Evolutionary conservation across 2,797 vertebrate species (phyloP).

Genomic region (Falco rusticolus): DNA sequence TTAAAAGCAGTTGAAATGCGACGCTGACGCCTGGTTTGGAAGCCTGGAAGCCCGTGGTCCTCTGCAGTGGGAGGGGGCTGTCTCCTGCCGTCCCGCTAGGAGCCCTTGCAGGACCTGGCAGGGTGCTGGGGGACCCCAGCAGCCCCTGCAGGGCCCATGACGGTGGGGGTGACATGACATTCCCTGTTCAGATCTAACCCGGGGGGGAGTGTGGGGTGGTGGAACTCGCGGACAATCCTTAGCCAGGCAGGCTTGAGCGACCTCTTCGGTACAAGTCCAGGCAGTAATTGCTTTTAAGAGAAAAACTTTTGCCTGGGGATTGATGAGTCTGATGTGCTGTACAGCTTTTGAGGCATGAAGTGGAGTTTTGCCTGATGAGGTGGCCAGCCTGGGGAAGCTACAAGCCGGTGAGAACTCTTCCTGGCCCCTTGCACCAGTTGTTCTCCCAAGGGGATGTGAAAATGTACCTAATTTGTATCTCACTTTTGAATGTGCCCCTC

Average conservation of each 20-base stretch:
- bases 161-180: not conserved
- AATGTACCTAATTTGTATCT: not conserved
- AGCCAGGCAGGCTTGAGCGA: not conserved
- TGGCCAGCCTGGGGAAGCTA: not conserved
- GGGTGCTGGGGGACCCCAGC: not conserved
- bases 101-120: not conserved
- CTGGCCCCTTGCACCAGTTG: not conserved
- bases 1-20: not conserved
- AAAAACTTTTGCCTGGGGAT: not conserved
- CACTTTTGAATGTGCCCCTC: not conserved
- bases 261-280: not conserved
- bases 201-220: not conserved
- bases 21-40: not conserved
- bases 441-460: not conserved
- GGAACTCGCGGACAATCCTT: not conserved
- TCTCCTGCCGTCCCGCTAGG: not conserved
- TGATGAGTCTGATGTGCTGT: not conserved
- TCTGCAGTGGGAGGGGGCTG: not conserved
- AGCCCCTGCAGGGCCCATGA: fast-evolving
- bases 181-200: not conserved
- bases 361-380: not conserved
- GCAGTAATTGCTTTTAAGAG: not conserved
- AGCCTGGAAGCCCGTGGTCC: not conserved
- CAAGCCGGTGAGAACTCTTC: not conserved
- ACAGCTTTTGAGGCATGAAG: not conserved